Evolutionary conservation across 2,113 vertebrate genomes (phyloP).

Genomic region (Menura novaehollandiae): DNA sequence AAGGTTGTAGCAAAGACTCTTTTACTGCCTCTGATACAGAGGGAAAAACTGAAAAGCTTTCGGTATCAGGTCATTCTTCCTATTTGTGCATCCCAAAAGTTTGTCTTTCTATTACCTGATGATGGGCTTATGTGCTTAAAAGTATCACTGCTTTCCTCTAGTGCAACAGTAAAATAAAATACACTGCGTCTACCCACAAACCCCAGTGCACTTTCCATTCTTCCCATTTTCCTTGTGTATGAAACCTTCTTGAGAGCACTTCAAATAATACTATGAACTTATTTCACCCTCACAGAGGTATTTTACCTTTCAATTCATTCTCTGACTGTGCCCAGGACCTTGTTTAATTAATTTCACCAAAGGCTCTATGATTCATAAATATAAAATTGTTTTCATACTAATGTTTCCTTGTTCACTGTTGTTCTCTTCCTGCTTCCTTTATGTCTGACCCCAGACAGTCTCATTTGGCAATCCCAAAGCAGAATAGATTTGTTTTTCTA

Average conservation of each 20-base stretch:
- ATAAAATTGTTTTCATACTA: conserved; percentile 13
- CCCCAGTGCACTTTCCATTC: not conserved
- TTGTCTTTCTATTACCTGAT: not conserved
- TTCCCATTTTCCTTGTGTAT: not conserved
- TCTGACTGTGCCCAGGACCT: not conserved
- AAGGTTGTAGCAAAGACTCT: not conserved
- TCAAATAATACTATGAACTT: not conserved
- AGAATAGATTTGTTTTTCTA: conserved; percentile 38
- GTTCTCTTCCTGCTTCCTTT: conserved; percentile 56
- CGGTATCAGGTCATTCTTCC: not conserved
- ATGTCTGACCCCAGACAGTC: not conserved
- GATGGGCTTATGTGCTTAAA: not conserved
- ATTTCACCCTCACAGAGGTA: not conserved
- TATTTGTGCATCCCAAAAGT: not conserved
- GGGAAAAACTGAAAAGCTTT: not conserved
- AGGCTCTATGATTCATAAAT: not conserved
- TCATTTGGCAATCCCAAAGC: not conserved
- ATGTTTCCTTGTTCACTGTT: conserved; percentile 44
- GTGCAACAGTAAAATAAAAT: not conserved
- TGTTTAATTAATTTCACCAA: conserved; percentile 39
- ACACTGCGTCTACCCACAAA: not conserved
- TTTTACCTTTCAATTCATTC: not conserved
- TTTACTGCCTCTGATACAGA: not conserved
- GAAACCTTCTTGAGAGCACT: not conserved
- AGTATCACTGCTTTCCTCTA: not conserved